Conservation (phyloP, 2,797 vertebrate genomes). For the Gadopsis marmoratus region DNA sequence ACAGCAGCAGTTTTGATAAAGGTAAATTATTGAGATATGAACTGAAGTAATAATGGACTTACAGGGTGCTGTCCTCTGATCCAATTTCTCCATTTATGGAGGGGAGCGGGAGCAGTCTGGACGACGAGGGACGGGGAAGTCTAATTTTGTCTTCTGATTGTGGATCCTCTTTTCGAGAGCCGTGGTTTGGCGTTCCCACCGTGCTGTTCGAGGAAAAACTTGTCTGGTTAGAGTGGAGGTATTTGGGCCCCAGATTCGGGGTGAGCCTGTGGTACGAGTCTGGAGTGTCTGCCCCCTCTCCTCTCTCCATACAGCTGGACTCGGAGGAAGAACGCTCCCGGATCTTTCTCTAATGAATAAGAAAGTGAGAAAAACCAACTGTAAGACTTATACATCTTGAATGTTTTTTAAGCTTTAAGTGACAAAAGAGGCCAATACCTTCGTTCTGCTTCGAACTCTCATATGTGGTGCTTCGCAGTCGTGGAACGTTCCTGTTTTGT, state of each 20-base stretch:
- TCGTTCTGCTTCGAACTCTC: constrained; percentile 62
- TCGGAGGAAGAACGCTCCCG: constrained; percentile 78
- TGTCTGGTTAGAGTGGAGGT: background rate
- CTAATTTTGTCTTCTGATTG: constrained; percentile 55
- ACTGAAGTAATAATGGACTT: constrained; percentile 39
- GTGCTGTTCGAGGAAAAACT: constrained; percentile 13
- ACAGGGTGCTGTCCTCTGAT: constrained; percentile 73
- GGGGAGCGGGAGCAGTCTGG: constrained; percentile 48
- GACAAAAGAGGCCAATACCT: constrained; percentile 62
- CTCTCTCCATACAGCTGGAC: constrained; percentile 77
- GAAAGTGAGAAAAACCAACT: background rate
- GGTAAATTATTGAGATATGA: background rate
- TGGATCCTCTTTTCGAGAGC: constrained; percentile 1
- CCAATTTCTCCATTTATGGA: constrained; percentile 74
- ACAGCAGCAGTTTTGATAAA: background rate
- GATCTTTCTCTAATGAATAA: constrained; percentile 63
- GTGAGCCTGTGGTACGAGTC: constrained; percentile 72
- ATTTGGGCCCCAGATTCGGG: constrained; percentile 51
- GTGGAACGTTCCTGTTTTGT: constrained; percentile 84
- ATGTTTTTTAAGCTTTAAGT: background rate
- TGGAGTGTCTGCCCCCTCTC: constrained; percentile 72
- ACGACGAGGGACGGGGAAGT: constrained; percentile 56
- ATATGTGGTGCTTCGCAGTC: constrained; percentile 33
- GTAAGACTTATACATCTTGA: background rate
- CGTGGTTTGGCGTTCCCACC: constrained; percentile 3